Conservation (phyloP, 1,140 invertebrate genomes). For the Adoxophyes honmai region DNA sequence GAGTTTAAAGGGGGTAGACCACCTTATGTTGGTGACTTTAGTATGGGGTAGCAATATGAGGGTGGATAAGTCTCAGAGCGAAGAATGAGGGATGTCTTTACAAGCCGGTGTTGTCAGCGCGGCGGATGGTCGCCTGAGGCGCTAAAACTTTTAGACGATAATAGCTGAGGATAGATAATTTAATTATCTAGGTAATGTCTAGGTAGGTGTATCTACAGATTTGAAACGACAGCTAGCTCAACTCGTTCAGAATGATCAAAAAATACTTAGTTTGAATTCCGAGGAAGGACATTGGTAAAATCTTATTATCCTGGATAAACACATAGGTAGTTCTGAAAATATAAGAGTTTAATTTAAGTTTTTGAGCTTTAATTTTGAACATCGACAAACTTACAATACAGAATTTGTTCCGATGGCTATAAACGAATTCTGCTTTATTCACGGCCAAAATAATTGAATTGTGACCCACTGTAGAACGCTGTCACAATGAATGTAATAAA, state of each 20-base stretch:
- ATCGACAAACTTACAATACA: too few relatives aligned
- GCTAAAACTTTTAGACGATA: neutral
- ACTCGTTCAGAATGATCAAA: neutral
- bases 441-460: too few relatives aligned
- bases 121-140: neutral
- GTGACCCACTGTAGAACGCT: too few relatives aligned
- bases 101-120: conserved; percentile 7
- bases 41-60: neutral
- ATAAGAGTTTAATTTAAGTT: too few relatives aligned
- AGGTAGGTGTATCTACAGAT: neutral
- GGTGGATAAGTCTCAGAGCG: conserved; percentile 1
- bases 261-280: neutral
- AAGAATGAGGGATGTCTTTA: conserved; percentile 16
- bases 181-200: neutral
- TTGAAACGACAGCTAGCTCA: neutral
- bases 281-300: neutral
- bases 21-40: neutral
- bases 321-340: too few relatives aligned
- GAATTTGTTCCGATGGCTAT: too few relatives aligned
- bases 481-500: neutral
- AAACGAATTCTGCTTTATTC: too few relatives aligned
- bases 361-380: too few relatives aligned
- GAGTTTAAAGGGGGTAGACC: neutral
- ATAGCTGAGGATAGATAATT: too few relatives aligned
- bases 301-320: neutral